Base-by-base conservation (phyloP, 2,888 invertebrate species). In the Synanthedon vespiformis region DNA sequence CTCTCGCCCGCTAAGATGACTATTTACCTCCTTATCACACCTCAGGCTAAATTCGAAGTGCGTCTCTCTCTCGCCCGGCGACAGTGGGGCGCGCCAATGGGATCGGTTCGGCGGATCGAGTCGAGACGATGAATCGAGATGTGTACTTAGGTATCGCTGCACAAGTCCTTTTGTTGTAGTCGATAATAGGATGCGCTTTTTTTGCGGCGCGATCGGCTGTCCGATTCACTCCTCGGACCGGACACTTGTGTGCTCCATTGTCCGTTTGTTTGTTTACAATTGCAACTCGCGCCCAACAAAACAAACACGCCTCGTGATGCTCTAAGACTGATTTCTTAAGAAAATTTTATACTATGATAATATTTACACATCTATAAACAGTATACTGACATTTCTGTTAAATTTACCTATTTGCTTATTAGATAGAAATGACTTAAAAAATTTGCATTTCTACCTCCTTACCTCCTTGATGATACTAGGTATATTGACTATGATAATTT, bases 71-170 rank as follows among this genome's bases (percentile, higher is more conserved):
- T 53, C 68, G 55, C 85, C 65, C 82, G 82, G 80, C 80, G 85
- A 80, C 86, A 81, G 86, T 79, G 84, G 85, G 84, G 83, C 84
- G 84, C 86, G 86, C 87, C 86, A 86, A 86, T 87, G 73, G 83
- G 82, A 84, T 86, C 83, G 81, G 82, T 74, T 84, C 83, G 81
- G 78, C 82, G 81, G 79, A 83, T 82, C 85, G 84, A 83, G 83
- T 83, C 77, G 85, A 85, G 85, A 84, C 84, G 85, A 84, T 85
- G 87, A 85, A 87, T 87, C 86, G 86, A 87, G 86, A 86, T 85
- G 85, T 84, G 83, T 86, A 85, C 86, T 87, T 87, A 86, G 87
- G 86, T 86, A 87, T 84, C 85, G 84, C 79, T 86, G 85, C 83
- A 83, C 80, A 77, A 80, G 78, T 84, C 85, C 86, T 86, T 87